Percentiles rank a stretch among this genome's conserved stretches.
phyloP scores from a whole-genome alignment of 2,113 vertebrate genomes.

The Gymnobelideus leadbeateri region DNA sequence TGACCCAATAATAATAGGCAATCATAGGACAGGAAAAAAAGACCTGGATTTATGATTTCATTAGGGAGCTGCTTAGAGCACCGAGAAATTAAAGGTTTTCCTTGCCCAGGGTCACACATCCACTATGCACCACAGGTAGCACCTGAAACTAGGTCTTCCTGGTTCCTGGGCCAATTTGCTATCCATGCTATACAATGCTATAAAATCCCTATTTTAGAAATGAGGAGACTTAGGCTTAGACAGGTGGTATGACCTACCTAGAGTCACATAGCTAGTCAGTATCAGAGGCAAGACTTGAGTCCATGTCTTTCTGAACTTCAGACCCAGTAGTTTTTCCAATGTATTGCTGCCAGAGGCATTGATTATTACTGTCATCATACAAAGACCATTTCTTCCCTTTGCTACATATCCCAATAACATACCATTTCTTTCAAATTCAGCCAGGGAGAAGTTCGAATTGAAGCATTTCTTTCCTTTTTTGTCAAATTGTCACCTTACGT shows the following conservation, averaged over 20 bases:
- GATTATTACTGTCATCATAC: neutral
- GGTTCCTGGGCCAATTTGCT: neutral
- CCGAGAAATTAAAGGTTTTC: neutral
- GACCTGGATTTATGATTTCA: neutral
- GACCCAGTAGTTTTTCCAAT: neutral
- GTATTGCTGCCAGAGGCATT: neutral
- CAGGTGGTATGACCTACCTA: neutral
- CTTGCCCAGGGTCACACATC: neutral
- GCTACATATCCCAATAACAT: neutral
- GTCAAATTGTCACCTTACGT: neutral
- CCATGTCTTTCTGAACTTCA: neutral
- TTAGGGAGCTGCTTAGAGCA: neutral
- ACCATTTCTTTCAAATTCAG: constrained; percentile 4
- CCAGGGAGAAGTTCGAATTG: neutral
- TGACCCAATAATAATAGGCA: neutral
- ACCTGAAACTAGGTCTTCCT: neutral
- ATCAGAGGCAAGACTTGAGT: neutral
- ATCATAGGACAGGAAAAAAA: neutral
- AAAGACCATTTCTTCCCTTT: neutral
- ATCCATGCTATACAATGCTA: neutral
- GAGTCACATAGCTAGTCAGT: neutral
- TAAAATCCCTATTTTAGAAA: neutral
- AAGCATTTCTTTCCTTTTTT: neutral
- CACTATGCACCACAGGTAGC: too few relatives aligned
- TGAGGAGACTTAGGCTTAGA: neutral